These are phyloP conservation scores for Bovichtus diacanthus DNA, from an alignment of 2,797 vertebrate species.

Conservation along the genomic window DNA sequence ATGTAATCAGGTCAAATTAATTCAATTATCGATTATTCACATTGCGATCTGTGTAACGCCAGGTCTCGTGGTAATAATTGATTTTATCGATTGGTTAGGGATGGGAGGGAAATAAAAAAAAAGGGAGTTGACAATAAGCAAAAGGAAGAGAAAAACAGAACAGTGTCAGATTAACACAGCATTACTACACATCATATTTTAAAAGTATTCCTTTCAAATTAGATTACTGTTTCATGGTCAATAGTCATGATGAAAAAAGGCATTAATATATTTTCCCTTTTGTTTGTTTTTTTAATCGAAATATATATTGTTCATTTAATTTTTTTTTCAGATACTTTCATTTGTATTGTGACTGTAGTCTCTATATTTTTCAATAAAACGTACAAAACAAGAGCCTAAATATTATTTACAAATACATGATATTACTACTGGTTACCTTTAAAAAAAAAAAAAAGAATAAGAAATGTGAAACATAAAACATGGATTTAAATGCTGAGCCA, in stretches of 20 bases:
- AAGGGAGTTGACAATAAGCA: slow-evolving; percentile 41
- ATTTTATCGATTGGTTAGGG: slow-evolving; percentile 73
- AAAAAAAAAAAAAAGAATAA: too few species aligned
- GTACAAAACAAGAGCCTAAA: too few species aligned
- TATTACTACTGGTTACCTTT: too few species aligned
- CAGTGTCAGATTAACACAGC: slow-evolving; percentile 17
- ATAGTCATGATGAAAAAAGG: neutral
- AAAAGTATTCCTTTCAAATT: neutral
- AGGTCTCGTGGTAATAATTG: slow-evolving; percentile 70
- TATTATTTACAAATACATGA: too few species aligned
- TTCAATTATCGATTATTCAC: slow-evolving; percentile 75
- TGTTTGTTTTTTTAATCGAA: neutral
- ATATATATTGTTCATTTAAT: neutral
- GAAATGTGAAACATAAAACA: too few species aligned
- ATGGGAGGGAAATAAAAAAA: slow-evolving; percentile 51
- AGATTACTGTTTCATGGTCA: neutral
- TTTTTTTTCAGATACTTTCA: neutral
- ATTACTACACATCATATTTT: neutral
- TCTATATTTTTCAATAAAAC: neutral
- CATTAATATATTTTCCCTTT: fast-evolving
- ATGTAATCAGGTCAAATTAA: slow-evolving; percentile 56
- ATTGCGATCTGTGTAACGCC: slow-evolving; percentile 54
- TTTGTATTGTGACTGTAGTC: neutral
- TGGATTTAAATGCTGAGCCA: too few species aligned
- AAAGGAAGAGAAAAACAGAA: slow-evolving; percentile 5